Conservation (phyloP, 53 echinoderm and acorn worm genomes). For the Apostichopus leukothele region DNA sequence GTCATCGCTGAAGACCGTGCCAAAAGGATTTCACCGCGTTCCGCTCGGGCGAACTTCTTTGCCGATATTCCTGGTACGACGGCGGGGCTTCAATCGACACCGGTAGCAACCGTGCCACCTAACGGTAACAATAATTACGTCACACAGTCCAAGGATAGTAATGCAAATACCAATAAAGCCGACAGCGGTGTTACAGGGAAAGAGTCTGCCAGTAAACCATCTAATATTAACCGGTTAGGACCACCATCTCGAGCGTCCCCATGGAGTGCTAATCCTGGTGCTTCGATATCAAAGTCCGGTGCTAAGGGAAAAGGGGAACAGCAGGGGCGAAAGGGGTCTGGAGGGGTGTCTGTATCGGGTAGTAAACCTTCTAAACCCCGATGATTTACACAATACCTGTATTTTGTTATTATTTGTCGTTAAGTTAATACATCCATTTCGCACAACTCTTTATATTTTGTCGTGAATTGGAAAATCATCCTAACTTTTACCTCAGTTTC, state of each 20-base stretch:
- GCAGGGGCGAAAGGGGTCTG: conserved; percentile 3
- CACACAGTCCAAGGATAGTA: conserved; percentile 28
- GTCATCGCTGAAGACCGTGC: conserved; percentile 47
- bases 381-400: background rate
- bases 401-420: too few relatives aligned
- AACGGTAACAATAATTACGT: conserved; percentile 48
- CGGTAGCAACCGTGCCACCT: background rate
- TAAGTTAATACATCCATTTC: too few relatives aligned
- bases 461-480: too few relatives aligned
- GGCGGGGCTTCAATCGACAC: background rate
- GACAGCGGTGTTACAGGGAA: background rate
- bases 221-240: background rate
- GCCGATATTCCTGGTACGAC: conserved; percentile 50
- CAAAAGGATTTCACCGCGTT: conserved; percentile 67
- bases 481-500: too few relatives aligned
- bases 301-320: conserved; percentile 16
- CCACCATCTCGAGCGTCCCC: conserved; percentile 75
- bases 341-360: background rate
- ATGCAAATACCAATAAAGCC: conserved; percentile 27
- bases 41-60: conserved; percentile 81
- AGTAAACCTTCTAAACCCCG: conserved; percentile 13
- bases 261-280: conserved; percentile 70
- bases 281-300: conserved; percentile 37
- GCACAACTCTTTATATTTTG: too few relatives aligned
- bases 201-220: background rate